A percentile compares a stretch with the other conserved stretches of the same genome.
These are phyloP conservation scores for Amniataba percoides DNA, from an alignment of 2,797 vertebrate species.

Conservation along the genomic window DNA sequence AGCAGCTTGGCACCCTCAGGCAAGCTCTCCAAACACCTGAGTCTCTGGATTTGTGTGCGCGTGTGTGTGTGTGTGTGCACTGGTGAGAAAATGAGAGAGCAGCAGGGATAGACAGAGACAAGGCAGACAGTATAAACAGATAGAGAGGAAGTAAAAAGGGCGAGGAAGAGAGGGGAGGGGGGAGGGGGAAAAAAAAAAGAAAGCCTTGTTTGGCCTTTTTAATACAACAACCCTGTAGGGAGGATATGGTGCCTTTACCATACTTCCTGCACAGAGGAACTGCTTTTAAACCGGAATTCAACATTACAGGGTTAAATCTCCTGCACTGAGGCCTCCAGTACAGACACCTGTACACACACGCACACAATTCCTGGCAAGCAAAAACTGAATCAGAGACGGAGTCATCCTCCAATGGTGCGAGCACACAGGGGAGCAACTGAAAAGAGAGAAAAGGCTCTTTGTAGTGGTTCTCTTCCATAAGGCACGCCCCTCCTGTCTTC, in stretches of 20 bases:
- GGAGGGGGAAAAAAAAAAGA: conserved; percentile 6
- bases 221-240: conserved; percentile 41
- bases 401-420: conserved; percentile 34
- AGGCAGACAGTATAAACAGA: conserved; percentile 23
- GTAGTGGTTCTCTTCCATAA: conserved; percentile 34
- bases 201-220: conserved; percentile 48
- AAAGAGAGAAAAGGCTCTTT: conserved; percentile 67
- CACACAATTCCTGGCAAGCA: conserved; percentile 32
- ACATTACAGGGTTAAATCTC: conserved; percentile 46
- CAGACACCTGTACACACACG: conserved; percentile 34
- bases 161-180: background rate
- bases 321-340: conserved; percentile 4
- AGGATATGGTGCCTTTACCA: conserved; percentile 57
- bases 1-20: conserved; percentile 40
- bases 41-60: conserved; percentile 11
- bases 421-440: conserved; percentile 54
- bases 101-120: conserved; percentile 6
- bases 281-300: conserved; percentile 50
- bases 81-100: conserved; percentile 15
- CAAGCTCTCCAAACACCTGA: conserved; percentile 40
- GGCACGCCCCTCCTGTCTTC: conserved; percentile 47
- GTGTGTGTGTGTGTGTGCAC: conserved; percentile 6
- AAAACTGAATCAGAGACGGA: conserved; percentile 48
- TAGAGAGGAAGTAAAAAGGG: conserved; percentile 19
- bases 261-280: conserved; percentile 51